phyloP scores from a whole-genome alignment of 2,113 vertebrate genomes.

The Syrrhaptes paradoxus region DNA sequence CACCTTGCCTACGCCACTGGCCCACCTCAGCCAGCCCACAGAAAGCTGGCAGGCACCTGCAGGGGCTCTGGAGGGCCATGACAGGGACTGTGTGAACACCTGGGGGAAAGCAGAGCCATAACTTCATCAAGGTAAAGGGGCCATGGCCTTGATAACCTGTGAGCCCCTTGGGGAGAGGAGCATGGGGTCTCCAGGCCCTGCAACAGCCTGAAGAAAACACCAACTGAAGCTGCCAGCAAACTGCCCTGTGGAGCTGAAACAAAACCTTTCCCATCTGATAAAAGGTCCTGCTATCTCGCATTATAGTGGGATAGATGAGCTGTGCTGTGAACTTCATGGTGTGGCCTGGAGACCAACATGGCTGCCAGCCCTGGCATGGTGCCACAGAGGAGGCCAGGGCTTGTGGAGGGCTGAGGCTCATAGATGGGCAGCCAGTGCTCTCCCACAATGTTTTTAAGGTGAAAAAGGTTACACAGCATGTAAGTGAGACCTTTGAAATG shows the following conservation, averaged over 20 bases:
- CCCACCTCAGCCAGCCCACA: neutral
- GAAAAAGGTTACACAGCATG: neutral
- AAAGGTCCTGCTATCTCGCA: neutral
- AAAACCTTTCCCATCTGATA: neutral
- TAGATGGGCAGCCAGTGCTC: neutral
- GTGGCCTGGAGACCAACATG: neutral
- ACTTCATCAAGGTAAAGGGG: neutral
- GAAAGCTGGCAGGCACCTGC: neutral
- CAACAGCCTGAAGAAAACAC: neutral
- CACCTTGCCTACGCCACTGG: accelerated
- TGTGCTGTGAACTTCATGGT: accelerated
- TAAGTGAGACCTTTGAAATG: neutral
- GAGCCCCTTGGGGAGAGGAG: neutral
- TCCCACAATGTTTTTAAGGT: neutral
- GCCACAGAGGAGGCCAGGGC: neutral
- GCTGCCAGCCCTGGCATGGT: neutral
- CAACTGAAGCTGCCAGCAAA: neutral
- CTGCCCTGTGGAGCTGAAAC: neutral
- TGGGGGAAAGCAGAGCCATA: neutral
- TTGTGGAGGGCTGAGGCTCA: accelerated
- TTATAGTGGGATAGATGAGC: neutral
- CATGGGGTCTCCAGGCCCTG: no score
- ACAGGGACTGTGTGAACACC: neutral
- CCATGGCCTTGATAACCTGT: no score
- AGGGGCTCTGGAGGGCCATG: neutral